A percentile compares a stretch with the other conserved stretches of the same genome.
These are phyloP conservation scores for Pterocles orientalis DNA, from an alignment of 2,113 vertebrate species.

Conservation along the genomic window DNA sequence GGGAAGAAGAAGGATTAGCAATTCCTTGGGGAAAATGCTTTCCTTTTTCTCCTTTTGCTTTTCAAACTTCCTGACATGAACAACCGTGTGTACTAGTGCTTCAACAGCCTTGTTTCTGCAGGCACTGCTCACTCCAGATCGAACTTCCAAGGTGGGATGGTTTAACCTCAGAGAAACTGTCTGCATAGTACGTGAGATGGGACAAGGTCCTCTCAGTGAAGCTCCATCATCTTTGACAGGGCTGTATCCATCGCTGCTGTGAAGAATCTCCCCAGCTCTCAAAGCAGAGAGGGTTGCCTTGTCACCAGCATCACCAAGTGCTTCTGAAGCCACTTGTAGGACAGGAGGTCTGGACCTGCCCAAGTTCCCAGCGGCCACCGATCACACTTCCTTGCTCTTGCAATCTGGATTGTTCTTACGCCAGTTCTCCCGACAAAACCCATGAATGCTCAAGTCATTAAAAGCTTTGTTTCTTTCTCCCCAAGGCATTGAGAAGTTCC, in stretches of 20 bases:
- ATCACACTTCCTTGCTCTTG: neutral
- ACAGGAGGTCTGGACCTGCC: neutral
- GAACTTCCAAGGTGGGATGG: neutral
- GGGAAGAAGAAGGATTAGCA: neutral
- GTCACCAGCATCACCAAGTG: neutral
- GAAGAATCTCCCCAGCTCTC: neutral
- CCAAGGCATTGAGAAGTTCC: constrained; percentile 82
- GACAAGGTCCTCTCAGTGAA: neutral
- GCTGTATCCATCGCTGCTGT: neutral
- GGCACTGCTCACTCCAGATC: neutral
- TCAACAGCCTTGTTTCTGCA: neutral
- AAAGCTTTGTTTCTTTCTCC: neutral
- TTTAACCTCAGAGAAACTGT: neutral
- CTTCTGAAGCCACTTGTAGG: neutral
- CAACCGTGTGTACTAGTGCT: fast-evolving
- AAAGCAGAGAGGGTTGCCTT: neutral
- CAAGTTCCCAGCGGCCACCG: fast-evolving
- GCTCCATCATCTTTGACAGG: neutral
- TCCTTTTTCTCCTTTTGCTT: neutral
- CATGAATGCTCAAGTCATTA: neutral
- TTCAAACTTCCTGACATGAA: neutral
- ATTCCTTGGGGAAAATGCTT: neutral
- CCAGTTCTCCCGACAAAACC: neutral
- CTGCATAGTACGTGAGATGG: fast-evolving
- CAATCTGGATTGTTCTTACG: neutral